phyloP scores from a whole-genome alignment of 2,888 invertebrate genomes.

The Cantharis lateralis region DNA sequence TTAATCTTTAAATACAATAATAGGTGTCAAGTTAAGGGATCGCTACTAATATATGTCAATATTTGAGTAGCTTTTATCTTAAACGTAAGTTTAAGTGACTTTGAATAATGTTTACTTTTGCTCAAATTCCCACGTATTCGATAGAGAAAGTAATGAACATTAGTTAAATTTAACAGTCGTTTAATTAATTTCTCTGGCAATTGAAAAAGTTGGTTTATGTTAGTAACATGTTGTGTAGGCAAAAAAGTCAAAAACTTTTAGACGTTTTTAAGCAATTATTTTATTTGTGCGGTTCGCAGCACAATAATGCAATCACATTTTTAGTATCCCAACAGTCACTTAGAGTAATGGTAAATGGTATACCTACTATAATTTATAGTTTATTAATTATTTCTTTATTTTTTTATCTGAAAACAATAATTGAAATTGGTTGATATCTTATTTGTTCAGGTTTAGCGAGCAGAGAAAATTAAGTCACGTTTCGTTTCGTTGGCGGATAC shows the following conservation, averaged over 20 bases:
- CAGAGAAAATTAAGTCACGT: background rate
- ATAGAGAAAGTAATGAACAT: background rate
- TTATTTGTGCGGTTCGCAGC: background rate
- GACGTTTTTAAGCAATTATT: background rate
- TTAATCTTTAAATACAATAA: background rate
- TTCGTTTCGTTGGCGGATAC: background rate
- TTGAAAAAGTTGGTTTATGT: background rate
- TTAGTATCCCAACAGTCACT: background rate
- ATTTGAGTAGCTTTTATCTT: background rate
- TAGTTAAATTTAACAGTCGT: background rate
- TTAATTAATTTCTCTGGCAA: background rate
- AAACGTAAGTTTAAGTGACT: background rate
- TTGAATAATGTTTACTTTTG: background rate
- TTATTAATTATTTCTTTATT: background rate
- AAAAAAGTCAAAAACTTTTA: background rate
- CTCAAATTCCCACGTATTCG: background rate
- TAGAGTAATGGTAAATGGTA: background rate
- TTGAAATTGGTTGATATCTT: background rate
- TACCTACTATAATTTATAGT: background rate
- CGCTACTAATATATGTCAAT: background rate
- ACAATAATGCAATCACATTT: background rate
- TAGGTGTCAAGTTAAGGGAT: background rate
- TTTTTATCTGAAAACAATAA: background rate
- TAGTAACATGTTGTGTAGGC: background rate
- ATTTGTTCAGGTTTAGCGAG: background rate